Evolutionary conservation across 2,113 vertebrate genomes (phyloP), one percentile per base, ranked within the genome.

Genomic region (Phalacrocorax aristotelis): DNA sequence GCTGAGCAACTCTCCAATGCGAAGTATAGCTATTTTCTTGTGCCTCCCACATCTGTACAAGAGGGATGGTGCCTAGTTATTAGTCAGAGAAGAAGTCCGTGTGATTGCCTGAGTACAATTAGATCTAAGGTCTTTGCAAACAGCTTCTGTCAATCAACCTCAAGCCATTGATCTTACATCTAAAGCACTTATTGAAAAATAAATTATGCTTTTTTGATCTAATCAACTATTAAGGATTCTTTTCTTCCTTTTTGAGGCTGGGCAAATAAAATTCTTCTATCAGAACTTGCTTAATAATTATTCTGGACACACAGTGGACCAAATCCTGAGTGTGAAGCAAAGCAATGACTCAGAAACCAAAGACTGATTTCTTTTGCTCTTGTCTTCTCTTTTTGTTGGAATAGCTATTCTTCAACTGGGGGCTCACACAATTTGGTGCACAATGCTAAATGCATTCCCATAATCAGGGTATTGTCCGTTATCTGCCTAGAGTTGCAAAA

Each of bases 141-240:
- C 68, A 94, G 81, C 89, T 92, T 80, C 83, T 85, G 49, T 88
- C 93, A 80, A 65, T 91, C 95, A 87, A 51, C 68, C 66, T 66
- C 15, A 4, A 83, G 79, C 79, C 70, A 97, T 89, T 97, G 95
- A 97, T 97, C 93, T 97, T 96, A 87, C 93, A 96, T 96, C 86
- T 97, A 89, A 96, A 83, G 94, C 76, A 86, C 83, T 96, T 90
- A 70, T 12, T 90, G 74, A 70, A 96, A 96, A 91, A 90, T 86
- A 96, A 93, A 94, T 75, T 36, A 87, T 32, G 64, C 4, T 7
- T 77, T 95, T 95, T 89, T 89, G 49, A 96, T 93, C 85, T 95
- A 83, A 95, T 90, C 80, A 83, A 80, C 61, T 91, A n/a, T 75
- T 97, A 91, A 84, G 61, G 82, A 77, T 68, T 57, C 71, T 87